Conservation (phyloP, 2,888 invertebrate genomes). For the Alcis repandata region DNA sequence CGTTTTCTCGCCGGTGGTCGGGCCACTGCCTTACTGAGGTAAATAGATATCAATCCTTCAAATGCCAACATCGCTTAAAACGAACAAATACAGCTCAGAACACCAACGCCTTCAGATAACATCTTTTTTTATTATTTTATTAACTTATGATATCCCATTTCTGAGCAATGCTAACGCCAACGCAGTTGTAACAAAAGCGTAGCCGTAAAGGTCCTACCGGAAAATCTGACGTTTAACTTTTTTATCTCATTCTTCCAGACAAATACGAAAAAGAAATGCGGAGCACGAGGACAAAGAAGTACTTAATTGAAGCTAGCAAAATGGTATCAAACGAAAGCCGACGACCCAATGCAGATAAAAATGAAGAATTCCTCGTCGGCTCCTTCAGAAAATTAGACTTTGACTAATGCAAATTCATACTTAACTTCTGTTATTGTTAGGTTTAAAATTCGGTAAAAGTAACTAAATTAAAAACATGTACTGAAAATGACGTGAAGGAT, state of each 20-base stretch:
- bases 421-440: not conserved
- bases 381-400: slow-evolving; percentile 75
- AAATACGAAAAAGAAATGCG: slow-evolving; percentile 67
- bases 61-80: too few relatives aligned
- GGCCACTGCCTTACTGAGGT: too few relatives aligned
- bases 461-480: not conserved
- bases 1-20: too few relatives aligned
- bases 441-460: slow-evolving; percentile 12
- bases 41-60: too few relatives aligned
- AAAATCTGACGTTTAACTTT: slow-evolving; percentile 1
- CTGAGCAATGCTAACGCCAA: too few relatives aligned
- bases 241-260: slow-evolving; percentile 58
- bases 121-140: too few relatives aligned
- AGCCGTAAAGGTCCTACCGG: not conserved
- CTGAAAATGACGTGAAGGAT: too few relatives aligned
- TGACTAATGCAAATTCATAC: slow-evolving; percentile 56
- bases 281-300: slow-evolving; percentile 62
- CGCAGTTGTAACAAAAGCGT: too few relatives aligned
- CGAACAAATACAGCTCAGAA: too few relatives aligned
- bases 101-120: too few relatives aligned
- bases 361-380: slow-evolving; percentile 71
- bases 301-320: slow-evolving; percentile 63
- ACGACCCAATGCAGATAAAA: slow-evolving; percentile 60
- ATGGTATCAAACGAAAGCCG: slow-evolving; percentile 70
- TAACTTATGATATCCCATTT: too few relatives aligned